Evolutionary conservation across 2,797 vertebrate genomes (phyloP), one percentile per base, ranked within the genome.

Genomic region (Acanthopagrus latus): DNA sequence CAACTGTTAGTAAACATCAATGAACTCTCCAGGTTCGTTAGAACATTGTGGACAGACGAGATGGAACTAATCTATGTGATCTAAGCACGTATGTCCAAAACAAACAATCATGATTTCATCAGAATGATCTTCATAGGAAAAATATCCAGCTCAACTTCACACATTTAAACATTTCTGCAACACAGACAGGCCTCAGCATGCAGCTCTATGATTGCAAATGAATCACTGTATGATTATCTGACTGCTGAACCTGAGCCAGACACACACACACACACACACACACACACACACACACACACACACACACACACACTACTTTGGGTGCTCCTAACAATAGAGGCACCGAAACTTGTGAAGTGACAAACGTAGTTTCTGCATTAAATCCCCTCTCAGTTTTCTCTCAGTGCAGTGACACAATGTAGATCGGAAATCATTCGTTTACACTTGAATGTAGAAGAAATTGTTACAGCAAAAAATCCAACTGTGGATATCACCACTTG

Each of bases 141-240:
- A 7, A 51, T 21, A 60, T 6, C 4, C 27, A 33, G 29, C 29
- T 33, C 29, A 33, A 33, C 5, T 33, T 33, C 29, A 33, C 29
- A 29, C 29, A 29, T 33, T 33, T 6, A 33, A 33, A 41, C 13
- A 17, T 60, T 67, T 60, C 43, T 33, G 48, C 43, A 82, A 78
- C 60, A 47, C 25, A 10, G 70, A 44, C 87, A 82, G 57, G 90
- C 85, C 80, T 68, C 80, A 83, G 71, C 89, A 85, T 65, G 87
- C 64, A 81, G 74, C 81, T 66, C 75, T 41, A 25, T 84, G 73
- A 78, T 71, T 51, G 9, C 47, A 52, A 23, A 68, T 86, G 82
- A 89, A 74, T 88, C 82, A 88, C 27, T 43, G 48, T 44, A 11
- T 20, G 41, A 78, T 63, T 63, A 77, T 88, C 47, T 74, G 76